Evolutionary conservation across 2,113 vertebrate genomes (phyloP).

Genomic region (Monopterus albus): DNA sequence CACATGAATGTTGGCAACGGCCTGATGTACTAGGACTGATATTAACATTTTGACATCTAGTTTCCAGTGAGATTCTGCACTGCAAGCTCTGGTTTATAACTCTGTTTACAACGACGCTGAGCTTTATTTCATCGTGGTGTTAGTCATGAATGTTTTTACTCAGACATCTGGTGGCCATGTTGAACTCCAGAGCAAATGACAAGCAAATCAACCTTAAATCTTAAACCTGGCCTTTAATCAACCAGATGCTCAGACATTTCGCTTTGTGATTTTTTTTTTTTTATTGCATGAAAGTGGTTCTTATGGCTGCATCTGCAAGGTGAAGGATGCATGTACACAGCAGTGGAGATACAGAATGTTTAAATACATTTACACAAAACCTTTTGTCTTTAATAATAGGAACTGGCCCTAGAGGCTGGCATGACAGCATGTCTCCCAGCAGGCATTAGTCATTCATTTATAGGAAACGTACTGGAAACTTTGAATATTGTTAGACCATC

Average conservation of each 20-base stretch:
- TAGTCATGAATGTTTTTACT: neutral
- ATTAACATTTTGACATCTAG: neutral
- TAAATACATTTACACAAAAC: neutral
- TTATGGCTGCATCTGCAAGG: neutral
- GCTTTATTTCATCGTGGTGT: neutral
- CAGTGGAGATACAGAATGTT: neutral
- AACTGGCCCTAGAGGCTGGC: neutral
- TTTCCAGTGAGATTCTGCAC: neutral
- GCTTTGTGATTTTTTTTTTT: neutral
- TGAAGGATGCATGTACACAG: too few relatives aligned
- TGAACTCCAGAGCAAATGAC: neutral
- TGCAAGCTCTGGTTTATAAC: neutral
- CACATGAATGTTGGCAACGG: neutral
- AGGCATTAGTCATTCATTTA: conserved; percentile 50
- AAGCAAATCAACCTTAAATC: neutral
- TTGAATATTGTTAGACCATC: conserved; percentile 38
- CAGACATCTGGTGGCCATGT: conserved; percentile 1
- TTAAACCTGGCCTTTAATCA: neutral
- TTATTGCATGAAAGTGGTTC: neutral
- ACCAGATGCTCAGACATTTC: too few relatives aligned
- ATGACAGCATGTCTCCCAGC: conserved; percentile 14
- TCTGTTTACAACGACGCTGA: neutral
- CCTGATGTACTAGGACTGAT: neutral
- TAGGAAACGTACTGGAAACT: conserved; percentile 41
- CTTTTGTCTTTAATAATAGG: neutral